Evolutionary conservation across 2,797 vertebrate species (phyloP).

Genomic region (Galagoides demidoff): DNA sequence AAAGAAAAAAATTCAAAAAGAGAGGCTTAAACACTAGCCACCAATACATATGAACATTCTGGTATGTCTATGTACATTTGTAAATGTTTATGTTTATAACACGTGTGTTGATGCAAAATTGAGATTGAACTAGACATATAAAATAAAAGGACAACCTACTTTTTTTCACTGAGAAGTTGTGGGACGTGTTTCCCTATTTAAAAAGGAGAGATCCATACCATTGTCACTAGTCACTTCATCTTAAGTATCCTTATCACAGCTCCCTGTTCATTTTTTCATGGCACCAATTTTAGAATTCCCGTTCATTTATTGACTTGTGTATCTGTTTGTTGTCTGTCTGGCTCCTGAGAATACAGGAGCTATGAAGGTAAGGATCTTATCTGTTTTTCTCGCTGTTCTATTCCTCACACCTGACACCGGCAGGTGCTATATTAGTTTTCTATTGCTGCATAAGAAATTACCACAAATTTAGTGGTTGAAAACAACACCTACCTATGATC

Average conservation of each 20-base stretch:
- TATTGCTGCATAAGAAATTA: not conserved
- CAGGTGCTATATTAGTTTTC: not conserved
- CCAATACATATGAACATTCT: not conserved
- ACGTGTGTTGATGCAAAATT: not conserved
- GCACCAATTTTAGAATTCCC: not conserved
- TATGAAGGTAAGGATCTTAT: not conserved
- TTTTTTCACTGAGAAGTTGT: constrained; percentile 69
- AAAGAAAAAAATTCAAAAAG: not conserved
- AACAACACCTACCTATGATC: not conserved
- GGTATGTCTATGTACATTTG: not conserved
- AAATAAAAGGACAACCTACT: not conserved
- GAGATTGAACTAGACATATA: not conserved
- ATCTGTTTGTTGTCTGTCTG: not conserved
- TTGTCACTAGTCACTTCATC: not conserved
- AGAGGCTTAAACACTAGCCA: constrained; percentile 4
- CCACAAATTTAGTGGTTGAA: not conserved
- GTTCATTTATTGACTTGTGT: not conserved
- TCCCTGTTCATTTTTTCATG: constrained; percentile 17
- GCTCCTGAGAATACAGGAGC: not conserved
- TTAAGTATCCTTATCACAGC: not conserved
- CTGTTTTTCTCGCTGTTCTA: not conserved
- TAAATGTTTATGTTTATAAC: not conserved
- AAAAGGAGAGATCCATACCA: constrained; percentile 67
- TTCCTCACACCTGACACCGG: not conserved
- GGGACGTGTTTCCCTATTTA: not conserved